Evolutionary conservation across 2,888 invertebrate genomes (phyloP).

Genomic region (Ophion slaviceki): DNA sequence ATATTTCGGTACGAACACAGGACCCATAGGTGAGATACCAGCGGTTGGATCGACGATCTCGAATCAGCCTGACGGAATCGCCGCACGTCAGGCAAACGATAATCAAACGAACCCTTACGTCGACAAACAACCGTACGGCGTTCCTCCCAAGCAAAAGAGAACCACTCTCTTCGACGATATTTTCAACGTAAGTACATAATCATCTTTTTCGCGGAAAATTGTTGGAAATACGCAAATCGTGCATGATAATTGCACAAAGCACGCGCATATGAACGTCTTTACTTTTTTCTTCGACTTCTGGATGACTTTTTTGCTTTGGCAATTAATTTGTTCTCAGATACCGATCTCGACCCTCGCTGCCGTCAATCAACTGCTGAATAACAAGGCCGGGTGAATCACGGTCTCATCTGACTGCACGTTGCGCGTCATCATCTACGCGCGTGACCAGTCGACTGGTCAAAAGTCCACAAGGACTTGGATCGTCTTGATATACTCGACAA

Average conservation of each 20-base stretch:
- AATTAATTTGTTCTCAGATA: constrained; percentile 83
- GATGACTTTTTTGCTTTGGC: constrained; percentile 70
- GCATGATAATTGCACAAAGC: constrained; percentile 6
- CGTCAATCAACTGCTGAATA: constrained; percentile 87
- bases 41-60: constrained; percentile 21
- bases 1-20: constrained; percentile 35
- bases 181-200: constrained; percentile 85
- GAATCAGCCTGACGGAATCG: constrained; percentile 62
- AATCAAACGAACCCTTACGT: constrained; percentile 22
- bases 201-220: not conserved
- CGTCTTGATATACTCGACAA: constrained; percentile 48
- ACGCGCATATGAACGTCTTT: not conserved
- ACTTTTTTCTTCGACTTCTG: constrained; percentile 38
- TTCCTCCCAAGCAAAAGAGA: constrained; percentile 13
- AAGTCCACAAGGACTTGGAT: constrained; percentile 45
- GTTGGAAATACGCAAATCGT: not conserved
- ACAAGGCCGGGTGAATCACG: constrained; percentile 80
- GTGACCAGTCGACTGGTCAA: constrained; percentile 12
- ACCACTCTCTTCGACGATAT: constrained; percentile 86
- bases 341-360: constrained; percentile 88
- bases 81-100: constrained; percentile 30
- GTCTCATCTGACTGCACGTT: constrained; percentile 1
- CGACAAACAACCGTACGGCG: constrained; percentile 33
- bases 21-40: constrained; percentile 34
- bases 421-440: constrained; percentile 7